Conservation (phyloP, 2,888 invertebrate species). For the Oligia latruncula region DNA sequence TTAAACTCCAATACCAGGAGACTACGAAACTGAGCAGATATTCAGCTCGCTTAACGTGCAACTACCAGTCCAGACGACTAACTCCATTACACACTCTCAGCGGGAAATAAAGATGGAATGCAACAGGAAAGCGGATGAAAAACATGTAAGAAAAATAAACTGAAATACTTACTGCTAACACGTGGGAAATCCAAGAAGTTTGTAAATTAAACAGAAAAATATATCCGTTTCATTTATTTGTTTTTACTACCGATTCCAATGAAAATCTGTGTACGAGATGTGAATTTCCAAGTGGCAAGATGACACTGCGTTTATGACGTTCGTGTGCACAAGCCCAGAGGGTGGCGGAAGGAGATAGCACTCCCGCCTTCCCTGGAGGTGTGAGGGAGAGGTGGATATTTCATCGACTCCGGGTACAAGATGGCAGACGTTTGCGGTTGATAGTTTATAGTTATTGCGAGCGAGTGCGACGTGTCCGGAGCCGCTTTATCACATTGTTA, state of each 20-base stretch:
- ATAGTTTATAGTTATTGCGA: slow-evolving; percentile 90
- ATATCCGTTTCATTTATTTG: slow-evolving; percentile 55
- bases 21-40: slow-evolving; percentile 81
- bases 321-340: slow-evolving; percentile 73
- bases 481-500: slow-evolving; percentile 89
- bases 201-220: slow-evolving; percentile 49
- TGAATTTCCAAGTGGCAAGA: slow-evolving; percentile 62
- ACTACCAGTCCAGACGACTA: slow-evolving; percentile 64
- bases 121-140: slow-evolving; percentile 47
- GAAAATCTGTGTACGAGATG: slow-evolving; percentile 67
- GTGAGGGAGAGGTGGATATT: slow-evolving; percentile 85
- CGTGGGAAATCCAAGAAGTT: slow-evolving; percentile 31
- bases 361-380: slow-evolving; percentile 68
- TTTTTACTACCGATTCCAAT: slow-evolving; percentile 58
- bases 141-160: slow-evolving; percentile 33
- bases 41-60: slow-evolving; percentile 68
- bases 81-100: slow-evolving; percentile 16
- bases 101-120: slow-evolving; percentile 34
- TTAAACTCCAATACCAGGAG: slow-evolving; percentile 85
- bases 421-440: slow-evolving; percentile 90
- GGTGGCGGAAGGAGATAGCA: slow-evolving; percentile 78
- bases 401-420: slow-evolving; percentile 87
- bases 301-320: slow-evolving; percentile 71
- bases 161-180: slow-evolving; percentile 37
- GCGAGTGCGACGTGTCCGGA: slow-evolving; percentile 86